phyloP scores from a whole-genome alignment of 2,113 vertebrate species.

The Arvicanthis niloticus region DNA sequence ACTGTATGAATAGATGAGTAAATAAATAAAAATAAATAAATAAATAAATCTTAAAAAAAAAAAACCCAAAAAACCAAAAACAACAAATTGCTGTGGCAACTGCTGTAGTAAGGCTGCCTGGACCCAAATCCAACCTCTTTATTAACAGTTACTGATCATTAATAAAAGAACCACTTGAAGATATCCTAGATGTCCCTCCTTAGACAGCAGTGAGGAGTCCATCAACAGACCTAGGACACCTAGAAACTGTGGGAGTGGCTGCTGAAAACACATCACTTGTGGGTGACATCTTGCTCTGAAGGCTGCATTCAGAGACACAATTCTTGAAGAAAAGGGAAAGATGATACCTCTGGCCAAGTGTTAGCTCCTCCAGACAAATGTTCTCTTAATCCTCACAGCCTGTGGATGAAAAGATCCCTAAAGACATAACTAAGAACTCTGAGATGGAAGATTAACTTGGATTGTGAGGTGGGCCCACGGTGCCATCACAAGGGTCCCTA shows the following conservation, averaged over 20 bases:
- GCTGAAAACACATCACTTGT: accelerated
- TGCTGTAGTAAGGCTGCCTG: background rate
- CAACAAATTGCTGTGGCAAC: no score
- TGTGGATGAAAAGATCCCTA: background rate
- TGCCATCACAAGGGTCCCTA: background rate
- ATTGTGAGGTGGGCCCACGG: background rate
- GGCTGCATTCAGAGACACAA: background rate
- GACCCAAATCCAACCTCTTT: background rate
- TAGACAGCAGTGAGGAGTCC: accelerated
- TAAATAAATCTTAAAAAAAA: no score
- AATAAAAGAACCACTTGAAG: background rate
- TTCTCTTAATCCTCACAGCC: background rate
- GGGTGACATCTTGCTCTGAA: background rate
- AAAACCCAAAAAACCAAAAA: no score
- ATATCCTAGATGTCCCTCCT: background rate
- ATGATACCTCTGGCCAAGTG: accelerated
- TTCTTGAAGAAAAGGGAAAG: background rate
- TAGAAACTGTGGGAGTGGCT: no score
- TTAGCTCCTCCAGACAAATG: background rate
- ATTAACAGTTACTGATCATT: background rate
- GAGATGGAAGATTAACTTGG: background rate
- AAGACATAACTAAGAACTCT: background rate
- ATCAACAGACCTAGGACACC: background rate
- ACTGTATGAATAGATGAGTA: no score
- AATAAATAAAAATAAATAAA: no score